These are phyloP conservation scores for Danaus plexippus DNA, from an alignment of 1,140 invertebrate species.

Conservation along the genomic window DNA sequence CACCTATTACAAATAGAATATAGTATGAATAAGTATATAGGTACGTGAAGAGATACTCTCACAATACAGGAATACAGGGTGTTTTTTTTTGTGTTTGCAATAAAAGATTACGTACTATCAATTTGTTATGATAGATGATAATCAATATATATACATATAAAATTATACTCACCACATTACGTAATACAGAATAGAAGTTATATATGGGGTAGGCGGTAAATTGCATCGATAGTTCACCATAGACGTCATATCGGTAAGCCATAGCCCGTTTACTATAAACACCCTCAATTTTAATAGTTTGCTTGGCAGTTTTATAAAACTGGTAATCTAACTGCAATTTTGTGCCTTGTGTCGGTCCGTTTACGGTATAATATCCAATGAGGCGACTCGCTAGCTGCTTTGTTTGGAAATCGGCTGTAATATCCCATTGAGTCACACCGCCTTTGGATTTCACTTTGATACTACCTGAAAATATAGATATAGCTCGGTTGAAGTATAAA, in stretches of 20 bases:
- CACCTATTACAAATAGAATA: no score
- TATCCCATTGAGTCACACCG: conserved; percentile 79
- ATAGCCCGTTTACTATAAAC: conserved; percentile 76
- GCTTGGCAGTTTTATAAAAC: conserved; percentile 77
- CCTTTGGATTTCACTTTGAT: conserved; percentile 73
- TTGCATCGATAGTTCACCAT: conserved; percentile 76
- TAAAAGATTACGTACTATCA: no score
- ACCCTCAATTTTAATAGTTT: conserved; percentile 78
- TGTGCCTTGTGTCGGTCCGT: conserved; percentile 62
- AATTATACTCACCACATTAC: conserved; percentile 72
- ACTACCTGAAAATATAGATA: conserved; percentile 32
- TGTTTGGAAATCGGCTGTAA: conserved; percentile 78
- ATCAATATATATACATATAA: background rate
- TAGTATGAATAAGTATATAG: no score
- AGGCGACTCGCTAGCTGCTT: conserved; percentile 77
- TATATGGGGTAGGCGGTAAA: conserved; percentile 83
- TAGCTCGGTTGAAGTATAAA: background rate
- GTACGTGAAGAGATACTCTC: no score
- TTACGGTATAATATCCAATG: conserved; percentile 77
- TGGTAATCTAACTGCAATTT: conserved; percentile 79
- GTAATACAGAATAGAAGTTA: conserved; percentile 79
- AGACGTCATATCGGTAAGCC: conserved; percentile 73
- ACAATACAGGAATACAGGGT: no score
- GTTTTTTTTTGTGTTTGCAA: no score
- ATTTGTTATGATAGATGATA: no score